These are phyloP conservation scores for Drosophila tropicalis DNA, from an alignment of 1,140 invertebrate species.

Conservation along the genomic window DNA sequence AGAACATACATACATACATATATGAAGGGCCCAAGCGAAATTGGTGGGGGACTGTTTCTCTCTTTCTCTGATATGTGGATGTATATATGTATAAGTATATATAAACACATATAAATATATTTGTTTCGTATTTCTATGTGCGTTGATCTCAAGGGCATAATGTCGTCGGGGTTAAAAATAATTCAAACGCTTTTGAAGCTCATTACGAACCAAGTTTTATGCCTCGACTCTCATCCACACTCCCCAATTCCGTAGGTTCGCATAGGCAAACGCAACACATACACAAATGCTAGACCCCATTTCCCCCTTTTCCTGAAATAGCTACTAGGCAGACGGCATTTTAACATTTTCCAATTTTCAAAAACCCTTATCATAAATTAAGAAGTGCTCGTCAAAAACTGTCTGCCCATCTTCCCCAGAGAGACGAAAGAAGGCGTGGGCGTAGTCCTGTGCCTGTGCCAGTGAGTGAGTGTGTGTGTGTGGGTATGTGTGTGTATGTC, in stretches of 20 bases:
- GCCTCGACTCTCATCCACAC: slow-evolving; percentile 10
- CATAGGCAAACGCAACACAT: slow-evolving; percentile 46
- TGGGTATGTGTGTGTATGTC: slow-evolving; percentile 26
- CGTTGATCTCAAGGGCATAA: slow-evolving; percentile 81
- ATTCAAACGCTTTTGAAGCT: slow-evolving; percentile 81
- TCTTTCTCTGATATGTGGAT: neutral
- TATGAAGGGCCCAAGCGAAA: slow-evolving; percentile 10
- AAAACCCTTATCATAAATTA: slow-evolving; percentile 83
- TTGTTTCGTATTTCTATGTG: slow-evolving; percentile 31
- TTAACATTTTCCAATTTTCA: slow-evolving; percentile 82
- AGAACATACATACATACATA: slow-evolving; percentile 18
- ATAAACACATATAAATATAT: slow-evolving; percentile 21
- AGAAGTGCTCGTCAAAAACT: slow-evolving; percentile 82
- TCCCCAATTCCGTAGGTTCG: slow-evolving; percentile 67
- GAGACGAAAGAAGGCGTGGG: slow-evolving; percentile 8
- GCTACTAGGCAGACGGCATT: slow-evolving; percentile 55
- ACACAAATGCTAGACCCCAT: slow-evolving; percentile 31
- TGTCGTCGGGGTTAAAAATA: slow-evolving; percentile 83
- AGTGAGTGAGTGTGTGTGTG: neutral
- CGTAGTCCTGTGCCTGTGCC: slow-evolving; percentile 19
- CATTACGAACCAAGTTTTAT: slow-evolving; percentile 65
- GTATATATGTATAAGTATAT: neutral
- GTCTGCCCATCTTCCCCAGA: slow-evolving; percentile 63
- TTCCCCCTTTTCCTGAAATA: neutral
- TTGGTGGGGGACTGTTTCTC: neutral